Base-by-base conservation (phyloP, 2,113 vertebrate species). In the Protobothrops mucrosquamatus region DNA sequence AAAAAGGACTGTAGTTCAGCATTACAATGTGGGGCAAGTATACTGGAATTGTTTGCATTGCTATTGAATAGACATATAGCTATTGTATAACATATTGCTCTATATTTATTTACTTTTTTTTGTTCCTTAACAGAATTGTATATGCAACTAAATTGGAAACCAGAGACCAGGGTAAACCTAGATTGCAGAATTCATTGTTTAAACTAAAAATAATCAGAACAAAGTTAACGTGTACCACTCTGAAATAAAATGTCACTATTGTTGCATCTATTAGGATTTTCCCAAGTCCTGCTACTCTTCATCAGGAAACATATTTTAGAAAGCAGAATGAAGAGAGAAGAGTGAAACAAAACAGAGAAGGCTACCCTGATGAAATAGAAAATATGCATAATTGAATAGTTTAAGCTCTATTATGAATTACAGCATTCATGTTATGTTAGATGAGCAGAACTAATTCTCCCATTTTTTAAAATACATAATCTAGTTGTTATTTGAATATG, bases 91-190 rank as follows among this genome's bases (percentile, higher is more conserved):
- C n/a, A 29, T 4, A 57, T 23, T 24, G 24, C 34, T 89, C 55
- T 26, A 26, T 29, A 26, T 39, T 91, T 91, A 23, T 24, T 7
- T 56, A 55, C 14, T 6, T 91, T 39, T 46, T 51, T 54, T 64
- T 39, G 5, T 9, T 18, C 54, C 26, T 34, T 89, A 69, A 29
- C 29, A 12, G 26, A 29, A 22, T n/a, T 87, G 55, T 69, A 1
- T 51, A 5, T 74, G 86, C 3, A 29, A 94, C 87, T 85, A 92
- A 89, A 59, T 91, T 94, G 48, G 81, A 57, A 48, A 69, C n/a
- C 6, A 61, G n/a, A 92, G 69, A 12, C 23, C 23, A 48, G 10
- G 26, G 26, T 57, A 91, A 61, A 88, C 34, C 52, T 20, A 39
- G 57, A 57, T 52, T 87, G 64, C 34, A 54, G 8, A 22, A 52